Conservation (phyloP, 2,113 vertebrate species). For the Varanus komodoensis region DNA sequence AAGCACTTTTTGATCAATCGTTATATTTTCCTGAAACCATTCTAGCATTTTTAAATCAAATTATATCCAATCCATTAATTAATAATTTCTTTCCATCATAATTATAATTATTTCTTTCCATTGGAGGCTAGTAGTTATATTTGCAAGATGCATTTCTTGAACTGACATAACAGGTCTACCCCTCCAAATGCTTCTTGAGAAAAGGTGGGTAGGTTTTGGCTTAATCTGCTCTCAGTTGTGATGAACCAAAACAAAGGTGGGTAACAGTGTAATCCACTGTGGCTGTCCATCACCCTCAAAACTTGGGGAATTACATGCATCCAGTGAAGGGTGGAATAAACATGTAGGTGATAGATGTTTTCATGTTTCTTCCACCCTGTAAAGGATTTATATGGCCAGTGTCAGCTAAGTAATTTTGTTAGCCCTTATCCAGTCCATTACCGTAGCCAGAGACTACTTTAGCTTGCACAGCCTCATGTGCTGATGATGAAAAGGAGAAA, state of each 20-base stretch:
- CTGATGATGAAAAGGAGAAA: no score
- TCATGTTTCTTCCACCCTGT: no score
- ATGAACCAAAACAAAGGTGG: not conserved
- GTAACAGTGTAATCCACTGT: not conserved
- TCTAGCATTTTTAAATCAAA: not conserved
- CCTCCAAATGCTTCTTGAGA: not conserved
- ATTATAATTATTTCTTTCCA: not conserved
- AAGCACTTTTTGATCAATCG: not conserved
- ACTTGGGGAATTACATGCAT: no score
- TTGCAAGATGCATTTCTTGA: not conserved
- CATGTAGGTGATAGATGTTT: no score
- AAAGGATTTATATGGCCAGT: no score
- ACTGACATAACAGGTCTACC: not conserved
- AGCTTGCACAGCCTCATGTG: no score
- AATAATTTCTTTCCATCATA: not conserved
- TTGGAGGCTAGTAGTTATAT: not conserved
- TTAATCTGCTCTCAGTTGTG: not conserved
- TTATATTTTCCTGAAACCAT: not conserved
- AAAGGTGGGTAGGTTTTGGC: not conserved
- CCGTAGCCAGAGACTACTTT: no score
- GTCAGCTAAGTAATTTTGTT: no score
- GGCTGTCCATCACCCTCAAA: no score
- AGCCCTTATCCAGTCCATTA: no score
- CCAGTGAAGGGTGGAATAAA: no score
- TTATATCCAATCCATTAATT: not conserved